Base-by-base conservation (phyloP, 2,113 vertebrate genomes). In the Phrynocephalus versicolor region DNA sequence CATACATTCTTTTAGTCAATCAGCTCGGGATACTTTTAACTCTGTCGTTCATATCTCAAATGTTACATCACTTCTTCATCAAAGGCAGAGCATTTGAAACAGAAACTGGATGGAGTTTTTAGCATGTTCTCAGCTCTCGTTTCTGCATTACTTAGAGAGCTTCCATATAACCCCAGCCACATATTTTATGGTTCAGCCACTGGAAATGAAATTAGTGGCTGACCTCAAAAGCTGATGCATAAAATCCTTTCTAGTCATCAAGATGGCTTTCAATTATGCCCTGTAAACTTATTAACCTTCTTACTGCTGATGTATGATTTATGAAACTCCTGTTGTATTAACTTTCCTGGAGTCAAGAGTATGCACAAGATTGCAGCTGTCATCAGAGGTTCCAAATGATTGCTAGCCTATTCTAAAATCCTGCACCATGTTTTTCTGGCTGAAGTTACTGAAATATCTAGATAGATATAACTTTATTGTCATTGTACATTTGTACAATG, bases 281-380 rank as follows among this genome's bases (percentile, higher is more conserved):
- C 92, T 84, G 30, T 96, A 96, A 96, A 96, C 95, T 96, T 96
- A 96, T 96, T 97, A 96, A 96, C 96, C 96, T 97, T 95, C 95
- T 96, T 96, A 96, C 95, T 93, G 95, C 95, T 87, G 93, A 96
- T 94, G 94, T 93, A 94, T 96, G 95, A 96, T 96, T 96, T 94
- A 96, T 95, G 93, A 88, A 93, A 95, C 95, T 95, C 90, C 94
- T 91, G 92, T 92, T 94, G 89, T 94, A 95, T 91, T 94, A 94
- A 90, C 88, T 79, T 95, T 94, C 91, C 55, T 90, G 90, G 89
- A 91, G 51, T n/a, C 3, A 77, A 60, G 57, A 62, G 30, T n/a
- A 62, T 64, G 21, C 60, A 35, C 45, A 60, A 77, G 78, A 84
- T 69, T 19, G 41, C 10, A 78, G 16, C 74, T 78, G 83, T 78